These are phyloP conservation scores for Hypotaenidia okinawae DNA, from an alignment of 2,797 vertebrate genomes.

Conservation along the genomic window DNA sequence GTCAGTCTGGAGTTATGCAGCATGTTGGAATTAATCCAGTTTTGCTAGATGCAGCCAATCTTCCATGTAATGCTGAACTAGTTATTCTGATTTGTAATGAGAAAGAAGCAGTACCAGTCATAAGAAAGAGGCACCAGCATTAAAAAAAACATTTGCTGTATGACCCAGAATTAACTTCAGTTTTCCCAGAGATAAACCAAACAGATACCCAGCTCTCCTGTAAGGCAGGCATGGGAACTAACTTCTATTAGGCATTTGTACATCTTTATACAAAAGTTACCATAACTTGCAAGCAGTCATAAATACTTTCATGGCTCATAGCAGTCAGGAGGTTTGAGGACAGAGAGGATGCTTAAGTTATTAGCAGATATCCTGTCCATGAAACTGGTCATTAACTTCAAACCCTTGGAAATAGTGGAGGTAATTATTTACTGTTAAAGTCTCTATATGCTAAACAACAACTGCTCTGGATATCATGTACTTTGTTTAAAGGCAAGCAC, in stretches of 20 bases:
- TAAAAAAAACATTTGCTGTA: background rate
- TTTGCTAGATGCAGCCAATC: conserved; percentile 46
- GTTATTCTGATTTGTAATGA: conserved; percentile 1
- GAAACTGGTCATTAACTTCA: conserved; percentile 11
- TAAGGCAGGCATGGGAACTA: background rate
- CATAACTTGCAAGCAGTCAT: background rate
- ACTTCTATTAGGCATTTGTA: background rate
- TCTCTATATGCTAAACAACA: conserved; percentile 24
- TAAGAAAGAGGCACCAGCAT: background rate
- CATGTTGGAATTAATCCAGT: background rate
- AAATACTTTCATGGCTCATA: background rate
- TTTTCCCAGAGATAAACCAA: background rate
- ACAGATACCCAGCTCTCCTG: background rate
- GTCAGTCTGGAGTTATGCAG: background rate
- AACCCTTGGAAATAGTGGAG: background rate
- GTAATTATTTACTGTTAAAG: background rate
- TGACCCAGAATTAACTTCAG: background rate
- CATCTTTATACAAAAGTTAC: background rate
- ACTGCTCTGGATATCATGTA: background rate
- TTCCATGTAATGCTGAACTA: background rate
- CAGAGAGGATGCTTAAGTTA: background rate
- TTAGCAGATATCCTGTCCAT: background rate
- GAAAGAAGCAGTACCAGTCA: background rate
- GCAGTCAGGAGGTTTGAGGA: background rate
- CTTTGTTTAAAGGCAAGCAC: conserved; percentile 43